These are phyloP conservation scores for Synanceia verrucosa DNA, from an alignment of 2,797 vertebrate species.

Conservation along the genomic window DNA sequence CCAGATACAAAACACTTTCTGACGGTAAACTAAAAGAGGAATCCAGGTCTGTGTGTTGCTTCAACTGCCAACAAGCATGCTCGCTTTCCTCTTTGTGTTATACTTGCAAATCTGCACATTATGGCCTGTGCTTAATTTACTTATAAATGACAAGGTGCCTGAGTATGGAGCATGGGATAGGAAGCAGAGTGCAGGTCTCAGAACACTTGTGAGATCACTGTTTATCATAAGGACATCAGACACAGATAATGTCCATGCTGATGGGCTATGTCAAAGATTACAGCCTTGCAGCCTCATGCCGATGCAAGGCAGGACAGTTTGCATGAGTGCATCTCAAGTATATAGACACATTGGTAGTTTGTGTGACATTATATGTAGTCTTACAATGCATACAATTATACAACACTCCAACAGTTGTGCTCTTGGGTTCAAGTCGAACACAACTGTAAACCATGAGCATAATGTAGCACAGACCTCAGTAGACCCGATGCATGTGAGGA, in stretches of 20 bases:
- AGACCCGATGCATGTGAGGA: neutral
- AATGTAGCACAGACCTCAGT: neutral
- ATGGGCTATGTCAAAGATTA: slow-evolving; percentile 35
- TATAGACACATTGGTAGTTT: neutral
- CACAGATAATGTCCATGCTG: slow-evolving; percentile 37
- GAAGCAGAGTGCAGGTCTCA: slow-evolving; percentile 10
- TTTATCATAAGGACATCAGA: slow-evolving; percentile 47
- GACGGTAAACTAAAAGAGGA: too few relatives aligned
- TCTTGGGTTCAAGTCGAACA: neutral
- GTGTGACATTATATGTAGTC: neutral
- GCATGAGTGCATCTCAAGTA: neutral
- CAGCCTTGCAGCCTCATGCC: neutral
- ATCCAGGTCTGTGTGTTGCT: neutral
- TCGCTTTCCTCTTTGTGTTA: neutral
- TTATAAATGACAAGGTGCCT: slow-evolving; percentile 12
- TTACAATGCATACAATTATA: too few relatives aligned
- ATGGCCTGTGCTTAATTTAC: slow-evolving; percentile 21
- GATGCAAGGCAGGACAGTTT: neutral
- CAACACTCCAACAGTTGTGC: too few relatives aligned
- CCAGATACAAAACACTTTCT: too few relatives aligned
- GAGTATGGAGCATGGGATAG: neutral
- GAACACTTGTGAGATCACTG: slow-evolving; percentile 21
- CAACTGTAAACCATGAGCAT: neutral
- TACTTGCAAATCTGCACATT: slow-evolving; percentile 1
- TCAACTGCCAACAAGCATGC: neutral